These are phyloP conservation scores for Phalacrocorax carbo DNA, from an alignment of 2,113 vertebrate species.

Conservation along the genomic window DNA sequence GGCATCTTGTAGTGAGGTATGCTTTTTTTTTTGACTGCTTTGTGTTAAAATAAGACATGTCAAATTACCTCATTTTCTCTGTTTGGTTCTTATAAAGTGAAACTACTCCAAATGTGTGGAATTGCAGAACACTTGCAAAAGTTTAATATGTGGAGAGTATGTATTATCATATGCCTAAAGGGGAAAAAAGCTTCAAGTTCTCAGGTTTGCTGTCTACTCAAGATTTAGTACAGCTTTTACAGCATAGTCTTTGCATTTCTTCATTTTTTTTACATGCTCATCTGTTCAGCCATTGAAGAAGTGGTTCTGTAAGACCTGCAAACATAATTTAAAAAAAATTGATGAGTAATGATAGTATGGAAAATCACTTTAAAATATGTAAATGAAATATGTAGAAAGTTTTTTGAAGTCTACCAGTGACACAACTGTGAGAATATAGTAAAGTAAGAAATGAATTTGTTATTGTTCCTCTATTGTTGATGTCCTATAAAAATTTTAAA, in stretches of 20 bases:
- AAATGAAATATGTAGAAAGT: not conserved
- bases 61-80: not conserved
- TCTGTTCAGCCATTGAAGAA: not conserved
- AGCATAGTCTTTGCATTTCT: not conserved
- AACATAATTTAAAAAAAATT: not conserved
- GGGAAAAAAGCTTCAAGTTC: not conserved
- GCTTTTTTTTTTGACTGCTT: not conserved
- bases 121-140: not conserved
- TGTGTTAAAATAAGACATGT: not conserved
- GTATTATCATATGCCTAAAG: not conserved
- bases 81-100: not conserved
- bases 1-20: conserved; percentile 98
- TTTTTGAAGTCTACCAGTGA: not conserved
- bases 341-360: not conserved
- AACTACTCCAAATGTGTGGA: not conserved
- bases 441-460: not conserved
- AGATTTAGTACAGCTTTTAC: not conserved
- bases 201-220: not conserved
- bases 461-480: not conserved
- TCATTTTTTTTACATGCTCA: not conserved
- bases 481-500: conserved; percentile 33
- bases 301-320: not conserved
- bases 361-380: not conserved
- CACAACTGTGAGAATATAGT: not conserved
- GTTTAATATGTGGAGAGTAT: not conserved